phyloP scores from a whole-genome alignment of 2,797 vertebrate genomes.

The Clarias pachynema region DNA sequence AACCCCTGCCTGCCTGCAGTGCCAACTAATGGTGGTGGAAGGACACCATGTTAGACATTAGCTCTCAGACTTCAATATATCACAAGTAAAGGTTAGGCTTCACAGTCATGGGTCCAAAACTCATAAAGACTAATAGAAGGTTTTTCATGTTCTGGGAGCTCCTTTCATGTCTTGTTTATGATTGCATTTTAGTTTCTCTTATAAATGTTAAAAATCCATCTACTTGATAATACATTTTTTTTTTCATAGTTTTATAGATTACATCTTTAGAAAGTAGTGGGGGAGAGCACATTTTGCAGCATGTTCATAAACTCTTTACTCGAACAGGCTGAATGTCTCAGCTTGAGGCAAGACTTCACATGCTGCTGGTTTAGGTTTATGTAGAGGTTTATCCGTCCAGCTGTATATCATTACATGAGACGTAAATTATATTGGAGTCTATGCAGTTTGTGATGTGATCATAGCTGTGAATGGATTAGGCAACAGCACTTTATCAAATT shows the following conservation, averaged over 20 bases:
- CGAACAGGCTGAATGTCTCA: background rate
- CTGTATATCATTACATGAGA: slow-evolving; percentile 70
- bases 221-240: background rate
- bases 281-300: background rate
- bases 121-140: background rate
- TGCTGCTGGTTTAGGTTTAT: slow-evolving; percentile 46
- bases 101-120: background rate
- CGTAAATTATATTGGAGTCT: slow-evolving; percentile 66
- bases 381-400: slow-evolving; percentile 52
- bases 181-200: background rate
- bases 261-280: background rate
- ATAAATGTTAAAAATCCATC: slow-evolving; percentile 26
- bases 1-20: slow-evolving; percentile 6
- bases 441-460: slow-evolving; percentile 67
- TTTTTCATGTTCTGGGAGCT: background rate
- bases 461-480: slow-evolving; percentile 67
- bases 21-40: slow-evolving; percentile 22
- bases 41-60: slow-evolving; percentile 11
- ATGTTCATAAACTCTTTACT: background rate
- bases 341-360: background rate
- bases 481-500: slow-evolving; percentile 71
- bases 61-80: slow-evolving; percentile 4
- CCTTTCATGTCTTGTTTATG: background rate
- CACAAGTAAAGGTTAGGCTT: background rate
- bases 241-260: background rate